Conservation (phyloP, 2,113 vertebrate species). For the Oceanites oceanicus region DNA sequence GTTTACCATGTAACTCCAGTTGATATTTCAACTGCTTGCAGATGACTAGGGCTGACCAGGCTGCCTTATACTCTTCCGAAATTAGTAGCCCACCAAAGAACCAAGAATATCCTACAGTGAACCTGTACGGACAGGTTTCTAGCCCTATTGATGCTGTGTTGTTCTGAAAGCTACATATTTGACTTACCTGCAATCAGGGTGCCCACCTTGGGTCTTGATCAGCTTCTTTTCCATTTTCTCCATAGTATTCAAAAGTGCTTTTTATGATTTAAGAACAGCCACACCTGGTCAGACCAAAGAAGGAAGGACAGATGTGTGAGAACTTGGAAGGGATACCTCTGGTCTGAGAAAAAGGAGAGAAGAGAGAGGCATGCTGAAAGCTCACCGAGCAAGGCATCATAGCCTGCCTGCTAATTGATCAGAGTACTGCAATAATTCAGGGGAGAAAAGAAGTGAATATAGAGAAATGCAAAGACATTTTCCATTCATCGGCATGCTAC, state of each 20-base stretch:
- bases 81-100: background rate
- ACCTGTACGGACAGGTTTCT: background rate
- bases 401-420: background rate
- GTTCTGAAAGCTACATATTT: background rate
- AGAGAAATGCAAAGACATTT: background rate
- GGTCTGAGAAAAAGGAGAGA: background rate
- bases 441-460: background rate
- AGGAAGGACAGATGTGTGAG: background rate
- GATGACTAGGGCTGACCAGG: background rate
- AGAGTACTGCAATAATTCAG: background rate
- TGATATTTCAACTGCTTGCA: background rate
- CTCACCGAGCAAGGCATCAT: background rate
- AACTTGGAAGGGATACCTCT: background rate
- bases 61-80: background rate
- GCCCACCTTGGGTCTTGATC: background rate
- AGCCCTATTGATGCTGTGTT: background rate
- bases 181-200: background rate
- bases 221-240: background rate
- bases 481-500: background rate
- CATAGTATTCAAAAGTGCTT: background rate
- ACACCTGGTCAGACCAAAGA: background rate
- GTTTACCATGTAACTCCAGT: background rate
- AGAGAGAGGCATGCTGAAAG: background rate
- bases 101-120: background rate
- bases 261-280: background rate